Percentiles rank a stretch among this genome's conserved stretches.
phyloP scores from a whole-genome alignment of 1,140 invertebrate species.

The Pentalonia nigronervosa region DNA sequence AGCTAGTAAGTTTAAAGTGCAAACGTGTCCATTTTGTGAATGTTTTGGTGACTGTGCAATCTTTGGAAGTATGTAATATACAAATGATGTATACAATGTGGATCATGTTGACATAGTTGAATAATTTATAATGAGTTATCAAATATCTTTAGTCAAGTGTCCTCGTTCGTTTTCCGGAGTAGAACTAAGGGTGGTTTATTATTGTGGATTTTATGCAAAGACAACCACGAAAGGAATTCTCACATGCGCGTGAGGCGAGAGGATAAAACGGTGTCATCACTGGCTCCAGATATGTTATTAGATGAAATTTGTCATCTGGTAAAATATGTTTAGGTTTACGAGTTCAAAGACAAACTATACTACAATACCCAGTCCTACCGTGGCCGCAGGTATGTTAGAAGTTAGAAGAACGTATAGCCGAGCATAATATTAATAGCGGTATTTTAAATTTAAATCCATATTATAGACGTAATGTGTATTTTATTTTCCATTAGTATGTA shows the following conservation, averaged over 20 bases:
- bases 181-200: constrained; percentile 12
- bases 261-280: neutral
- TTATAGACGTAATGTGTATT: no score
- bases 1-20: neutral
- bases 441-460: neutral
- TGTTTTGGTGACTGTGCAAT: neutral
- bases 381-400: neutral
- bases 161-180: neutral
- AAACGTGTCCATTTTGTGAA: constrained; percentile 20
- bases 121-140: constrained; percentile 50
- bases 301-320: neutral
- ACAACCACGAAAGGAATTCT: constrained; percentile 41
- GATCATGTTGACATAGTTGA: constrained; percentile 13
- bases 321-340: neutral
- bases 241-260: neutral
- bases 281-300: neutral
- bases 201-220: constrained; percentile 28
- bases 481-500: no score
- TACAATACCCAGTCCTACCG: neutral
- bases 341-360: constrained; percentile 29
- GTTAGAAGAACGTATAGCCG: neutral
- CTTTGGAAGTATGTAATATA: constrained; percentile 14
- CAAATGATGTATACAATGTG: neutral
- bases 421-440: neutral
- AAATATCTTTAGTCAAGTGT: constrained; percentile 31